A percentile compares a stretch with the other conserved stretches of the same genome.
Evolutionary conservation across 2,113 vertebrate species (phyloP).

Genomic region (Fulica atra): DNA sequence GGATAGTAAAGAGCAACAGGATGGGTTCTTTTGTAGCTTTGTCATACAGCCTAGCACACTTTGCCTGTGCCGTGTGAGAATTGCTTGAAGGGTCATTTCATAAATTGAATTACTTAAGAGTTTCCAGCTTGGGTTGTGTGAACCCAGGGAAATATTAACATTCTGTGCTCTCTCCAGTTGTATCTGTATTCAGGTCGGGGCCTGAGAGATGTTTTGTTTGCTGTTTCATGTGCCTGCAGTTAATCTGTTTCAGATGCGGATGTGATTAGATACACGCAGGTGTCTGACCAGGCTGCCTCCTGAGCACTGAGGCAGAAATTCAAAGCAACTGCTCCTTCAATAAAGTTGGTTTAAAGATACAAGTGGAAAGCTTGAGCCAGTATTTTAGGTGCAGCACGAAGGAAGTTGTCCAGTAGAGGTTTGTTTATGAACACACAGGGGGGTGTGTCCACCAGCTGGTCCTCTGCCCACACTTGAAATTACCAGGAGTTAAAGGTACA

Average conservation of each 20-base stretch:
- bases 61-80: neutral
- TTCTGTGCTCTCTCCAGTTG: neutral
- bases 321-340: neutral
- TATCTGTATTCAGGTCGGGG: neutral
- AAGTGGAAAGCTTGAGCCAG: neutral
- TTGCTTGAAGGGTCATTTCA: neutral
- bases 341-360: neutral
- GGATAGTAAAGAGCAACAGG: neutral
- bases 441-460: neutral
- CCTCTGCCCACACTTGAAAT: neutral
- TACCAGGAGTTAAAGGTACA: neutral
- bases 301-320: slow-evolving; percentile 9
- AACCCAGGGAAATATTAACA: neutral
- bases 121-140: neutral
- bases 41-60: neutral
- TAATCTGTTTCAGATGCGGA: neutral
- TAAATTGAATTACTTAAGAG: neutral
- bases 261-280: neutral
- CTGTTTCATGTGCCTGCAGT: slow-evolving; percentile 21
- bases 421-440: neutral
- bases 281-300: neutral
- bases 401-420: neutral
- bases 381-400: neutral
- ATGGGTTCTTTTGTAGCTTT: neutral
- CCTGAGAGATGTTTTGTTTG: neutral